Base-by-base conservation (phyloP, 2,888 invertebrate genomes). In the Nymphalis polychloros region DNA sequence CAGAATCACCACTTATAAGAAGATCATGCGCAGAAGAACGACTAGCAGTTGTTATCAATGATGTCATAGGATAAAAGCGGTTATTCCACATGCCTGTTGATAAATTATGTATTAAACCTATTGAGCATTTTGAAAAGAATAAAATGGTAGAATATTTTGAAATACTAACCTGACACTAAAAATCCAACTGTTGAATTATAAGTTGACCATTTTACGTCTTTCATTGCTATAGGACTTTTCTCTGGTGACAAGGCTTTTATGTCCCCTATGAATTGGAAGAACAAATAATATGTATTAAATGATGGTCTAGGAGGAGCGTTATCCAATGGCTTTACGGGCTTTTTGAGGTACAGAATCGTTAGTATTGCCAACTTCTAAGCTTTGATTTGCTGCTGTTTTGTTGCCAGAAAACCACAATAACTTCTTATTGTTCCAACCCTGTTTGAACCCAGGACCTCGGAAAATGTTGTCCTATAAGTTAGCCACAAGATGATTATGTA, bases 151-250 rank as follows among this genome's bases (percentile, higher is more conserved):
- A n/a, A 6, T 10, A 16, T 49, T 27, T 50, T 16, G 41, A n/a
- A 70, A 85, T 2, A 55, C 53, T 85, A 88, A 96, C 97, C 97
- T 76, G 97, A 96, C 8, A 97, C 96, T 79, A 97, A 93, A 87
- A 97, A 97, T 68, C 97, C 97, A 55, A 98, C 96, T 0, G 97
- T 97, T 59, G 96, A 96, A 78, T 97, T 97, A 78, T 96, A 96
- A 1, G 97, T 96, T 73, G 96, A 94, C 97, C 97, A 98, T 86
- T 97, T 97, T 1, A 97, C 95, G 81, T 97, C 97, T 84, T 97
- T 97, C 96, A 97, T 97, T 4, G 97, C 96, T 72, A 97, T 94
- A 3, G 97, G 97, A 84, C 97, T 97, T 82, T 97, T 97, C 81
- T 97, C 97, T 10, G 97, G 96, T 1, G 97, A 96, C 63, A 97